Percentiles rank a stretch among this genome's conserved stretches.
Evolutionary conservation across 1,140 invertebrate species (phyloP).

Genomic region (Drosophila jambulina): DNA sequence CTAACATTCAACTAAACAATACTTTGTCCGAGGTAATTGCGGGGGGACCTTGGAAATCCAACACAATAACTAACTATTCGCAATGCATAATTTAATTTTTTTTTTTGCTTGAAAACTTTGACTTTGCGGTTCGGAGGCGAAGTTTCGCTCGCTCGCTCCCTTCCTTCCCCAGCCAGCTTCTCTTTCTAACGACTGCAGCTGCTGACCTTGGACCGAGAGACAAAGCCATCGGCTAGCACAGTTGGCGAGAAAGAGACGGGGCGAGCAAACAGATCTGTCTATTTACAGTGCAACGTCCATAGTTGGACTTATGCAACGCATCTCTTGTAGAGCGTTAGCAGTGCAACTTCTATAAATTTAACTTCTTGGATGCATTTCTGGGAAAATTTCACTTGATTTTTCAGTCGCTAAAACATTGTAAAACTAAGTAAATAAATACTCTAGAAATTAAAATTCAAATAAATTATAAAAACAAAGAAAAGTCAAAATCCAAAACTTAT

Average conservation of each 20-base stretch:
- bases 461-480: too few relatives aligned
- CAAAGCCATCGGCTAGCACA: slow-evolving; percentile 10
- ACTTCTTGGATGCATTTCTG: not conserved
- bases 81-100: slow-evolving; percentile 39
- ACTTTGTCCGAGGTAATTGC: slow-evolving; percentile 36
- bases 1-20: slow-evolving; percentile 8
- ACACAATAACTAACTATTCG: slow-evolving; percentile 41
- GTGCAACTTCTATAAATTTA: not conserved
- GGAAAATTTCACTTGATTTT: not conserved
- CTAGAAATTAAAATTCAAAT: too few relatives aligned
- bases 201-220: slow-evolving; percentile 43
- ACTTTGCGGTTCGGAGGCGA: slow-evolving; percentile 53
- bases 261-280: slow-evolving; percentile 13
- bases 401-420: not conserved
- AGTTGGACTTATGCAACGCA: not conserved
- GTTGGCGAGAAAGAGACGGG: slow-evolving; percentile 2
- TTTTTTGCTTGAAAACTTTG: slow-evolving; percentile 65
- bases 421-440: too few relatives aligned
- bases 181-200: slow-evolving; percentile 46
- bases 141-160: not conserved
- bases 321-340: too few relatives aligned
- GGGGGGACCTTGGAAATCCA: slow-evolving; percentile 35
- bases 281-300: slow-evolving; percentile 21
- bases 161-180: slow-evolving; percentile 14
- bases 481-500: too few relatives aligned